phyloP scores from a whole-genome alignment of 1,140 invertebrate species.

The Stratiolaelaps scimitus region DNA sequence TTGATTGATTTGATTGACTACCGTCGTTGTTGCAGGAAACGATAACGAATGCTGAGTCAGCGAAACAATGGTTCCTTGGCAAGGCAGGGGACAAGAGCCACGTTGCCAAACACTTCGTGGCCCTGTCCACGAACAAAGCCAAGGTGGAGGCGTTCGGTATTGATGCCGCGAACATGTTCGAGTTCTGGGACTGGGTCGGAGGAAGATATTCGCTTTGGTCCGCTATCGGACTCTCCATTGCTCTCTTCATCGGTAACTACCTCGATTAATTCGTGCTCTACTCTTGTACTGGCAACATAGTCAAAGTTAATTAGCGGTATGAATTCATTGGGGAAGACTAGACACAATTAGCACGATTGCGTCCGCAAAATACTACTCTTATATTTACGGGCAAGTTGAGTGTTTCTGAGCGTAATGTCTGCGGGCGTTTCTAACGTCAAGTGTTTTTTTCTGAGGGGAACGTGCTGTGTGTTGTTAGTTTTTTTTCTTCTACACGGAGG shows the following conservation, averaged over 20 bases:
- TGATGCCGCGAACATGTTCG: constrained; percentile 94
- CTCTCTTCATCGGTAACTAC: constrained; percentile 62
- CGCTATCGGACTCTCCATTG: constrained; percentile 92
- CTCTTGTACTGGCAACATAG: no score
- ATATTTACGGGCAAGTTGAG: no score
- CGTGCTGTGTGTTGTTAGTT: no score
- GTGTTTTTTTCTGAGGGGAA: no score
- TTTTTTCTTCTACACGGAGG: no score
- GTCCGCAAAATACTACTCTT: no score
- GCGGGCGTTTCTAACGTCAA: no score
- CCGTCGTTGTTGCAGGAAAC: constrained; percentile 80
- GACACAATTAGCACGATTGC: no score
- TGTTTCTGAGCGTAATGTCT: no score
- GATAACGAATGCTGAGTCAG: constrained; percentile 94
- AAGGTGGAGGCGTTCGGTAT: constrained; percentile 71
- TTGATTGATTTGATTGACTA: no score
- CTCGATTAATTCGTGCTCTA: constrained; percentile 4
- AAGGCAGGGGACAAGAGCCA: constrained; percentile 67
- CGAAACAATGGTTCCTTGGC: constrained; percentile 84
- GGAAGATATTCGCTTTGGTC: constrained; percentile 97
- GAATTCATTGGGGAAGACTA: no score
- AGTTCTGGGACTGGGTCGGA: constrained; percentile 99
- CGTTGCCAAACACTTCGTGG: constrained; percentile 95
- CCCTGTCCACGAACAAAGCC: constrained; percentile 77
- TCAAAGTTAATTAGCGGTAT: no score